Evolutionary conservation across 2,888 invertebrate genomes (phyloP).

Genomic region (Cosmorhoe ocellata): DNA sequence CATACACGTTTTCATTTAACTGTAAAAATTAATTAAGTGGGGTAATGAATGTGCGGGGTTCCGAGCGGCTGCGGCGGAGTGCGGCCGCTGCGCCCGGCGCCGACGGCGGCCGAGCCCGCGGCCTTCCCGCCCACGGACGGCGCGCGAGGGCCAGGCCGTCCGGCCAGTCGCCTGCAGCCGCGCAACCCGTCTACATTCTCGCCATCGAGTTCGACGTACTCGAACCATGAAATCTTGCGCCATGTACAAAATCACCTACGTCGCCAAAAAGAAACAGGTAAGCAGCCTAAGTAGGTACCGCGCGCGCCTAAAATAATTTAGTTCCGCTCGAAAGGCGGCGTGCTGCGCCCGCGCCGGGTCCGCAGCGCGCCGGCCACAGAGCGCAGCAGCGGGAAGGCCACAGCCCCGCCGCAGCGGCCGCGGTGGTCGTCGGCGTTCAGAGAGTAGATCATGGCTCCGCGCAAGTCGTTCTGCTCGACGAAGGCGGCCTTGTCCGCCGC

Average conservation of each 20-base stretch:
- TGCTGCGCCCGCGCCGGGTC: background rate
- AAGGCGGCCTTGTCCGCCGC: conserved; percentile 86
- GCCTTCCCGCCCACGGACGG: conserved; percentile 17
- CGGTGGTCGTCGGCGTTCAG: conserved; percentile 91
- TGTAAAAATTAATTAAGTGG: conserved; percentile 70
- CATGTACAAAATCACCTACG: conserved; percentile 78
- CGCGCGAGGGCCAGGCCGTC: conserved; percentile 8
- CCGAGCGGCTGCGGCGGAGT: conserved; percentile 25
- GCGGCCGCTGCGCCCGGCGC: conserved; percentile 30
- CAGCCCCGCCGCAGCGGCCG: conserved; percentile 77
- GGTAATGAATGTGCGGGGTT: conserved; percentile 61
- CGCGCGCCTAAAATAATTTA: too few relatives aligned
- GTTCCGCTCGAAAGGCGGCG: background rate
- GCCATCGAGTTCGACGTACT: conserved; percentile 25
- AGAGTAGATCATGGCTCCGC: conserved; percentile 93
- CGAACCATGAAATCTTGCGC: conserved; percentile 67
- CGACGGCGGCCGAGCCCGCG: conserved; percentile 30
- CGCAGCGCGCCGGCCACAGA: conserved; percentile 23
- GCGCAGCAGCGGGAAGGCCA: conserved; percentile 40
- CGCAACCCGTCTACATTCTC: conserved; percentile 22
- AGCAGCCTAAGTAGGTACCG: background rate
- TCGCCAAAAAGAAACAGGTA: conserved; percentile 71
- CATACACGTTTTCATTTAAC: conserved; percentile 58
- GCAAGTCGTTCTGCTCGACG: conserved; percentile 84
- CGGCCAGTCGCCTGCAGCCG: conserved; percentile 23